Conservation (phyloP, 2,113 vertebrate genomes). For the Atherinomorus stipes region DNA sequence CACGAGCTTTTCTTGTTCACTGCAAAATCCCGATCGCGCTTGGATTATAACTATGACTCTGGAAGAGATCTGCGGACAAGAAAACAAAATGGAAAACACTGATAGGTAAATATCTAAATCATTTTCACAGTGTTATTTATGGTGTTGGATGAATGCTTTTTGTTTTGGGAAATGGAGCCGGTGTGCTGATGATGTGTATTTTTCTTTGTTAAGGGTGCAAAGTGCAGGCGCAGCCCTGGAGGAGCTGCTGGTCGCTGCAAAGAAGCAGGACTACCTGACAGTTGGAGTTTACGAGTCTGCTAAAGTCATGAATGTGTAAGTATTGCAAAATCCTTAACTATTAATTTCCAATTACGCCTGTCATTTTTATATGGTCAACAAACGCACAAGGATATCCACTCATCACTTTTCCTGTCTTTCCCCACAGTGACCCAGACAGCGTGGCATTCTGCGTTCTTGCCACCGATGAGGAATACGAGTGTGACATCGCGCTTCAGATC, state of each 20-base stretch:
- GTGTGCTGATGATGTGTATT: slow-evolving; percentile 30
- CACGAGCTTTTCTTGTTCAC: not conserved
- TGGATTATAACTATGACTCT: slow-evolving; percentile 91
- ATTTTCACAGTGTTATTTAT: not conserved
- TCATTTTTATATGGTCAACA: not conserved
- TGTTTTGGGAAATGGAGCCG: not conserved
- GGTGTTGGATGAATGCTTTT: accelerated
- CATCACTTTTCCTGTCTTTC: slow-evolving; percentile 1
- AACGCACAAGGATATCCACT: not conserved
- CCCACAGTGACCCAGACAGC: slow-evolving; percentile 92
- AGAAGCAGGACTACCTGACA: slow-evolving; percentile 93
- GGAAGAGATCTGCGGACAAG: slow-evolving; percentile 91
- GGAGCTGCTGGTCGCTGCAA: slow-evolving; percentile 90
- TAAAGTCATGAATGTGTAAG: slow-evolving; percentile 98
- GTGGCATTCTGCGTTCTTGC: slow-evolving; percentile 96
- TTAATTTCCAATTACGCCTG: not conserved
- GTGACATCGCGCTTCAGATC: slow-evolving; percentile 96
- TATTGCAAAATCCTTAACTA: slow-evolving; percentile 54
- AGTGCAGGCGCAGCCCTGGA: slow-evolving; percentile 91
- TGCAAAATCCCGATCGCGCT: slow-evolving; percentile 30
- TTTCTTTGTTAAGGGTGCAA: slow-evolving; percentile 85
- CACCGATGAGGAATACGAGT: slow-evolving; percentile 92
- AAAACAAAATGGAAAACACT: slow-evolving; percentile 84
- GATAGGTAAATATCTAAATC: slow-evolving; percentile 84
- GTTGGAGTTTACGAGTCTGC: slow-evolving; percentile 98